Conservation (phyloP, 35 echinoderm and acorn worm genomes). For the Apostichopus californicus region DNA sequence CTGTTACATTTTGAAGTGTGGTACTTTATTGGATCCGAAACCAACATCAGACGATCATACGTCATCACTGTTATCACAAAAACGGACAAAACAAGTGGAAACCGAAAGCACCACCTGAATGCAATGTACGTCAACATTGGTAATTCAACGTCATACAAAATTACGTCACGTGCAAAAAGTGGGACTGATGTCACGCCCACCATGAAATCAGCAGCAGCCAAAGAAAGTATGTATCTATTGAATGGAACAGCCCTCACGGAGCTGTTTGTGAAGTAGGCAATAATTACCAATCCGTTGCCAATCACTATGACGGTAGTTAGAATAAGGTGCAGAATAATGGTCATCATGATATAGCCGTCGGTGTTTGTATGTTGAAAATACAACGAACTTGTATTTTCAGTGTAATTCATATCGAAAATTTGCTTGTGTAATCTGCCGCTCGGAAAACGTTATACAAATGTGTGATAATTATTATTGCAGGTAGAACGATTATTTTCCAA, state of each 20-base stretch:
- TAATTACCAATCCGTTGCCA: not conserved
- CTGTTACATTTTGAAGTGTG: not conserved
- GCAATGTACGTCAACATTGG: not conserved
- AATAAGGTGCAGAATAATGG: not conserved
- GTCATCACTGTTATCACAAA: conserved; percentile 2
- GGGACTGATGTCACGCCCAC: not conserved
- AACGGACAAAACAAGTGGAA: conserved; percentile 31
- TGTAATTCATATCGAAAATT: too few species aligned
- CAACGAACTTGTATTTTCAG: not conserved
- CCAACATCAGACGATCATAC: not conserved
- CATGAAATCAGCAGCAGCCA: not conserved
- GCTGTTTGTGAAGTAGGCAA: not conserved
- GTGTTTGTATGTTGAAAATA: not conserved
- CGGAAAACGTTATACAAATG: too few species aligned
- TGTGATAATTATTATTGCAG: too few species aligned
- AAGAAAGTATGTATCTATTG: not conserved
- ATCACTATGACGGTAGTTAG: not conserved
- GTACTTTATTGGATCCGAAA: conserved; percentile 25
- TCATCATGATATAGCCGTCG: not conserved
- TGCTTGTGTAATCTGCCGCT: too few species aligned
- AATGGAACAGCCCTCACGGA: not conserved
- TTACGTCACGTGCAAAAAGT: not conserved
- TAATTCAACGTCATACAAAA: not conserved
- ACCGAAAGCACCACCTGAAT: not conserved
- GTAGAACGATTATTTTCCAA: too few species aligned